These are phyloP conservation scores for Halotydeus destructor DNA, from an alignment of 1,140 invertebrate species.

Conservation along the genomic window DNA sequence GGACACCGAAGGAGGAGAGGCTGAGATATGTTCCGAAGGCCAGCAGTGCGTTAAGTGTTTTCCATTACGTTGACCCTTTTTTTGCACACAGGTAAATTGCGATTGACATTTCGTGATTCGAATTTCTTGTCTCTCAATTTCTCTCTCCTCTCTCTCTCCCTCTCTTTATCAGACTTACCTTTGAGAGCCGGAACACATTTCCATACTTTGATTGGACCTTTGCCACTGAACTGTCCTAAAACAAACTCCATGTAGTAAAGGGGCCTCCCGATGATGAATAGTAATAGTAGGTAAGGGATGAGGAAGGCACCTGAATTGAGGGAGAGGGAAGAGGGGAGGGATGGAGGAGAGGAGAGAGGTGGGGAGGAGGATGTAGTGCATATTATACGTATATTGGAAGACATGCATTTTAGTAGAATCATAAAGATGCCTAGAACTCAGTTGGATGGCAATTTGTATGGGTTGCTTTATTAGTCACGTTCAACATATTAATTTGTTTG, in stretches of 20 bases:
- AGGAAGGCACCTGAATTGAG: constrained; percentile 29
- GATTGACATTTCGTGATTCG: no score
- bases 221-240: constrained; percentile 23
- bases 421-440: neutral
- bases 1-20: no score
- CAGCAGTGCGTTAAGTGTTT: no score
- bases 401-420: neutral
- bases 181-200: constrained; percentile 18
- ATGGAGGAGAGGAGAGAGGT: neutral
- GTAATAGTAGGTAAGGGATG: constrained; percentile 34
- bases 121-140: neutral
- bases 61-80: no score
- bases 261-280: constrained; percentile 33
- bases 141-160: no score
- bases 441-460: neutral
- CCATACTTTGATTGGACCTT: constrained; percentile 17
- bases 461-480: neutral
- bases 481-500: neutral
- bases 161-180: no score
- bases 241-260: constrained; percentile 30
- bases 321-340: neutral
- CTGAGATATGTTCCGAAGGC: no score
- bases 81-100: no score
- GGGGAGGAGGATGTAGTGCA: neutral
- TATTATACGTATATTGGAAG: no score